A percentile compares a stretch with the other conserved stretches of the same genome.
These are phyloP conservation scores for Cynaeus angustus DNA, from an alignment of 2,888 invertebrate species.

Conservation along the genomic window DNA sequence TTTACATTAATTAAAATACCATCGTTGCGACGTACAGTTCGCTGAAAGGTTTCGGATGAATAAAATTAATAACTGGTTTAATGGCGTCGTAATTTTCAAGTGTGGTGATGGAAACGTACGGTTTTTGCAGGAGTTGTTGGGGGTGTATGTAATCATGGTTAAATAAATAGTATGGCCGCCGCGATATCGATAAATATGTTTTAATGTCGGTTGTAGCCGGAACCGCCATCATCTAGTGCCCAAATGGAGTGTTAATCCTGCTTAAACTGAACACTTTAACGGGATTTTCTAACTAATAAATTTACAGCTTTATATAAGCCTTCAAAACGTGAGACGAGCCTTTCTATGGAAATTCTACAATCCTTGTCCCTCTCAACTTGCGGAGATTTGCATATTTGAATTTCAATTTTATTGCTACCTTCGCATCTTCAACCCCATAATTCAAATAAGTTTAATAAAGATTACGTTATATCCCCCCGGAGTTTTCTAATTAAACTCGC, in stretches of 20 bases:
- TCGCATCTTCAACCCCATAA: constrained; percentile 50
- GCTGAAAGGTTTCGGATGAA: constrained; percentile 42
- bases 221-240: constrained; percentile 58
- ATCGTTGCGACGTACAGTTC: constrained; percentile 53
- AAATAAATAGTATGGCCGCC: constrained; percentile 7
- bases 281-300: constrained; percentile 76
- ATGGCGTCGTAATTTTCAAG: background rate
- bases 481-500: constrained; percentile 46
- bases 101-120: background rate
- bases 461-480: constrained; percentile 25
- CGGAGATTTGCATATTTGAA: constrained; percentile 69
- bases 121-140: background rate
- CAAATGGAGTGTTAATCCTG: constrained; percentile 76
- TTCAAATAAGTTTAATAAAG: constrained; percentile 53
- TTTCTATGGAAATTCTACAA: constrained; percentile 67
- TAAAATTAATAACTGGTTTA: constrained; percentile 35
- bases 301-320: constrained; percentile 77
- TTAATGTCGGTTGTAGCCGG: constrained; percentile 35
- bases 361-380: constrained; percentile 63
- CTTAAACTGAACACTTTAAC: constrained; percentile 72
- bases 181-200: constrained; percentile 41
- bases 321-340: constrained; percentile 69
- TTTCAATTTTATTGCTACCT: constrained; percentile 64
- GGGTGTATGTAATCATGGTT: background rate
- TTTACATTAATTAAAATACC: constrained; percentile 60